Base-by-base conservation (phyloP, 2,797 vertebrate genomes). In the Alosa sapidissima region DNA sequence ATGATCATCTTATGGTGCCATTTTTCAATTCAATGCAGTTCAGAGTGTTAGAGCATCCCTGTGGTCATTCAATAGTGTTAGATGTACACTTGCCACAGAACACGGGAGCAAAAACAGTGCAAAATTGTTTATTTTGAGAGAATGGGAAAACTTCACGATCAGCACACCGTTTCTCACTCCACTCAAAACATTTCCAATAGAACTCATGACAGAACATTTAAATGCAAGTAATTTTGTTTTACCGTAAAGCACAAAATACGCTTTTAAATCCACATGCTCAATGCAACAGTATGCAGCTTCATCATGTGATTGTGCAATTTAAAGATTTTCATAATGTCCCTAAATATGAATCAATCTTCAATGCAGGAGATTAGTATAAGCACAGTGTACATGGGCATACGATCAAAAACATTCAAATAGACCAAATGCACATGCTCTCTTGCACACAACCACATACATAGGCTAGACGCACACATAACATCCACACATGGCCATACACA, bases 251-350 rank as follows among this genome's bases (percentile, higher is more conserved):
- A 41, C 68, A 75, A 75, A 5, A 24, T 16, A 75, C 36, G 14
- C 16, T 41, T 36, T 41, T 16, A 14, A 41, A 75, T 13, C 1
- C 68, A 41, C 36, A 41, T 41, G 41, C 33, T 16, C 68, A 75
- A 75, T 75, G 68, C 68, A 75, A 45, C 68, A 75, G 68, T 6
- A 75, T 75, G 33, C 36, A 75, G 36, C 68, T 45, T 75, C 68
- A 65, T 65, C 62, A 33, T 33, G 4, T 13, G 36, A 36, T 72
- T 36, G 65, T 72, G 65, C 28, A 72, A 72, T 62, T 16, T 58
- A 62, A 62, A 7, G n/a, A 11, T 65, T 65, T 33, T 65, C 62
- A 65, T 65, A 10, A 65, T 45, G 24, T 75, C 5, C 33, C 14
- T 41, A 45, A 75, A 72, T 16, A 41, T 16, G 68, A 72, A 72